Evolutionary conservation across 2,888 invertebrate genomes (phyloP), one percentile per base, ranked within the genome.

Genomic region (Trissolcus brochymenae): DNA sequence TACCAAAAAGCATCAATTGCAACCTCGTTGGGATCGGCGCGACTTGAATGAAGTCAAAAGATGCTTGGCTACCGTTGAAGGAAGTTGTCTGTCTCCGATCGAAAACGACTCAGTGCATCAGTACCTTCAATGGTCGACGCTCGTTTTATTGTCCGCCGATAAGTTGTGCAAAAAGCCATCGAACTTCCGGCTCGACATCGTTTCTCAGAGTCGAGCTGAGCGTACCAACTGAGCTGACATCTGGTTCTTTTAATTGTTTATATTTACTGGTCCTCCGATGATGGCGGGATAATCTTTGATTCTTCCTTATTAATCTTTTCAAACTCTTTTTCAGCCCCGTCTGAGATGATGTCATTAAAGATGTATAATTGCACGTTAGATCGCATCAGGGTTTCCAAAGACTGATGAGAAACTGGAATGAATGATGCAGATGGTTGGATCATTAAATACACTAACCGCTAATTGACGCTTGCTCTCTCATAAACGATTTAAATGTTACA

Each of bases 11-110:
- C 64, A 77, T 43, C 77, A 46, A 35, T 35, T 35, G 68, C 59
- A 64, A 73, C 72, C 71, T 81, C 72, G 80, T 77, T 70, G 75
- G 71, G 79, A 70, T 75, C 77, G 79, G 76, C 70, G 80, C 81
- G 82, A 84, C 80, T 82, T 86, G 85, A 86, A 86, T 85, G 86
- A 80, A 83, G 81, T 79, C 66, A 78, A 64, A 71, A 71, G 67
- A 64, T 79, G 79, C 29, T 78, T 79, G 35, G 80, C 80, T 79
- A 55, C 57, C 67, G 74, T 67, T 78, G 80, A 79, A 80, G 83
- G 83, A 85, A 83, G 80, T 79, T 74, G 59, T 77, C 64, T 68
- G 79, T 80, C 66, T 79, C 77, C 83, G 82, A 84, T 84, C 82
- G 83, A 84, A 85, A 82, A 82, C 78, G 79, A 78, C 73, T 76